A percentile compares a stretch with the other conserved stretches of the same genome.
Conservation (phyloP, 2,888 invertebrate genomes). For the Ennomos fuscantarius region DNA sequence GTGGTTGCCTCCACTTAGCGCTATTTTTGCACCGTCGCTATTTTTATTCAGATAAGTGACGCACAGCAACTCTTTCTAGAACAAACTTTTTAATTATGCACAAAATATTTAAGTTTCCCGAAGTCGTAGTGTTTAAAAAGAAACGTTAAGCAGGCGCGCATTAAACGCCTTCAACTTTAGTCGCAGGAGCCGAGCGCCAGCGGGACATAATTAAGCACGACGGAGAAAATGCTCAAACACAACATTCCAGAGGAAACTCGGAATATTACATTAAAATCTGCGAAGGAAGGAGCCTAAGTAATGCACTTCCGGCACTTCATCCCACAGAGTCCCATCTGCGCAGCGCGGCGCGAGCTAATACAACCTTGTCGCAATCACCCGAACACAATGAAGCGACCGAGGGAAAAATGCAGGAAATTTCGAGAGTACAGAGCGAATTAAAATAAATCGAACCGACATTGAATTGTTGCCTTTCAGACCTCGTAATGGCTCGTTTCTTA, state of each 20-base stretch:
- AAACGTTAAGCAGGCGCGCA: slow-evolving; percentile 44
- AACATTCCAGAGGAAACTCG: slow-evolving; percentile 51
- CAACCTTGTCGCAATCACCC: slow-evolving; percentile 37
- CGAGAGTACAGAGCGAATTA: slow-evolving; percentile 51
- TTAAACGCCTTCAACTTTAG: slow-evolving; percentile 42
- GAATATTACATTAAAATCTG: slow-evolving; percentile 62
- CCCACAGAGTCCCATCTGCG: slow-evolving; percentile 44
- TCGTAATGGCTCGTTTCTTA: slow-evolving; percentile 42
- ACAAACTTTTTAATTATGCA: slow-evolving; percentile 37
- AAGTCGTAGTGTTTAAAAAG: slow-evolving; percentile 43
- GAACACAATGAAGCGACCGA: slow-evolving; percentile 53
- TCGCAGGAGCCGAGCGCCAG: slow-evolving; percentile 24
- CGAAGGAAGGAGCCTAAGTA: slow-evolving; percentile 52
- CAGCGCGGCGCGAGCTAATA: slow-evolving; percentile 26
- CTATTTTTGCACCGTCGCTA: slow-evolving; percentile 10
- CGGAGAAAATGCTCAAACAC: slow-evolving; percentile 51
- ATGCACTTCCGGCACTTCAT: slow-evolving; percentile 54
- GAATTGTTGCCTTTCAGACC: slow-evolving; percentile 52
- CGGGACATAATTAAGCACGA: slow-evolving; percentile 50
- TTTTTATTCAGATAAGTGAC: slow-evolving; percentile 23
- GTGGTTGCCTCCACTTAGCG: slow-evolving; percentile 10
- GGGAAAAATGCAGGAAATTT: slow-evolving; percentile 51
- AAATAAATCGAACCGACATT: slow-evolving; percentile 61
- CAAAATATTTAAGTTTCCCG: slow-evolving; percentile 42
- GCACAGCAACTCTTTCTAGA: slow-evolving; percentile 12